A percentile compares a stretch with the other conserved stretches of the same genome.
phyloP scores from a whole-genome alignment of 30 jellyfish, hydroid and myxozoan species.

The Hydractinia echinata region DNA sequence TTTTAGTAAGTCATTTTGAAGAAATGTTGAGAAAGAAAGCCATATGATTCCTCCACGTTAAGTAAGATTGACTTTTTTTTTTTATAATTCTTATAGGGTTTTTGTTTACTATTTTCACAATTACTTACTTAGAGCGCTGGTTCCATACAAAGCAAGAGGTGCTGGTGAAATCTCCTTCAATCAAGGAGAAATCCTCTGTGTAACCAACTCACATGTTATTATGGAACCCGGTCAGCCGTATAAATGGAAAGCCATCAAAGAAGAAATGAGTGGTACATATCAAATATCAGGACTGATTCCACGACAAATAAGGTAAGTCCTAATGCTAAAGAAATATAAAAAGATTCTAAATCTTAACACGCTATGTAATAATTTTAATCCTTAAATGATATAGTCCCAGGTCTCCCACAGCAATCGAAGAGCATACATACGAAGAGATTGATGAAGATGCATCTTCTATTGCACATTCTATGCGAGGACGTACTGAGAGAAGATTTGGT shows the following conservation, averaged over 20 bases:
- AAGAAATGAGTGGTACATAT: background rate
- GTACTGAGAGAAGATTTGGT: background rate
- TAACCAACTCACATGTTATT: conserved; percentile 3
- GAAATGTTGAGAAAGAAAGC: conserved; percentile 1
- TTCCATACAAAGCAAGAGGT: background rate
- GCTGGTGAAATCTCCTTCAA: conserved; percentile 11
- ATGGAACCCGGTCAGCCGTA: conserved; percentile 1
- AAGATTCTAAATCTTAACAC: too few relatives aligned
- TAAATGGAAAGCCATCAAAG: conserved; percentile 12
- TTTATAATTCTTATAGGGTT: background rate
- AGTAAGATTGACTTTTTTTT: background rate
- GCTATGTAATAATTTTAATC: background rate
- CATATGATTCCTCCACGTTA: conserved; percentile 11
- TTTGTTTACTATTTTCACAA: background rate
- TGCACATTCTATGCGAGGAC: background rate
- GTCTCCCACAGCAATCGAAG: conserved; percentile 20
- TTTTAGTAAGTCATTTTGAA: background rate
- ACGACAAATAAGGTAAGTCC: background rate
- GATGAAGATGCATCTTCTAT: background rate
- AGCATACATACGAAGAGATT: conserved; percentile 13
- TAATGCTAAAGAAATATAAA: background rate
- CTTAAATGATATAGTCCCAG: background rate
- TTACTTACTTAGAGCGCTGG: background rate
- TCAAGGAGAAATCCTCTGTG: background rate
- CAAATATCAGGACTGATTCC: conserved; percentile 17